phyloP scores from a whole-genome alignment of 1,140 invertebrate genomes.

The Nebria ingens region DNA sequence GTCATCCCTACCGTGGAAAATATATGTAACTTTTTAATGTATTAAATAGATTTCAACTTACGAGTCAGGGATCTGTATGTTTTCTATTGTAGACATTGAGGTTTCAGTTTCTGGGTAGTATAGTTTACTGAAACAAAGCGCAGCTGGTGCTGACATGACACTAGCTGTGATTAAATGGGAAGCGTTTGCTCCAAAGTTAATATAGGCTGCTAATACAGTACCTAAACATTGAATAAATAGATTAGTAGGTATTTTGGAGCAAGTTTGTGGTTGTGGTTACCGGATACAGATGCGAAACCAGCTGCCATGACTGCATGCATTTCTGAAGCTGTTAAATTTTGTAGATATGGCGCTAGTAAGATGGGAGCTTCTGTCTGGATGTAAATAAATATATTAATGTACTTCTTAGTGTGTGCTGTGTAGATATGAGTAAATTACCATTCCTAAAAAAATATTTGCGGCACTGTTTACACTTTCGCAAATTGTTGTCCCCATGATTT shows the following conservation, averaged over 20 bases:
- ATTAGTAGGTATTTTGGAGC: no score
- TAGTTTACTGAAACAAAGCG: slow-evolving; percentile 80
- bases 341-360: slow-evolving; percentile 76
- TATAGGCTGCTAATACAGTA: slow-evolving; percentile 84
- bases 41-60: slow-evolving; percentile 31
- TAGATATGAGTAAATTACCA: slow-evolving; percentile 43
- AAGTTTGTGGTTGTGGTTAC: no score
- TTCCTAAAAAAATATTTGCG: slow-evolving; percentile 83
- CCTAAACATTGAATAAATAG: slow-evolving; percentile 37
- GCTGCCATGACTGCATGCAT: slow-evolving; percentile 87
- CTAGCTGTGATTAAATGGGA: slow-evolving; percentile 78
- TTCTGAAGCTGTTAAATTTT: slow-evolving; percentile 78
- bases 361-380: slow-evolving; percentile 78
- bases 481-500: slow-evolving; percentile 72
- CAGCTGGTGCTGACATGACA: slow-evolving; percentile 90
- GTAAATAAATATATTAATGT: slow-evolving; percentile 18
- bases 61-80: slow-evolving; percentile 51
- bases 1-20: slow-evolving; percentile 52
- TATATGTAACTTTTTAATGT: slow-evolving; percentile 1
- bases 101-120: slow-evolving; percentile 82
- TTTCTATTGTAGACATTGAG: slow-evolving; percentile 56
- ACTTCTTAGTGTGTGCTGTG: background rate
- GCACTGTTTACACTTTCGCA: slow-evolving; percentile 87
- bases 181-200: slow-evolving; percentile 77
- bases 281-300: slow-evolving; percentile 91